Conservation (phyloP, 1,140 invertebrate genomes). For the Drosophila subpulchrella region DNA sequence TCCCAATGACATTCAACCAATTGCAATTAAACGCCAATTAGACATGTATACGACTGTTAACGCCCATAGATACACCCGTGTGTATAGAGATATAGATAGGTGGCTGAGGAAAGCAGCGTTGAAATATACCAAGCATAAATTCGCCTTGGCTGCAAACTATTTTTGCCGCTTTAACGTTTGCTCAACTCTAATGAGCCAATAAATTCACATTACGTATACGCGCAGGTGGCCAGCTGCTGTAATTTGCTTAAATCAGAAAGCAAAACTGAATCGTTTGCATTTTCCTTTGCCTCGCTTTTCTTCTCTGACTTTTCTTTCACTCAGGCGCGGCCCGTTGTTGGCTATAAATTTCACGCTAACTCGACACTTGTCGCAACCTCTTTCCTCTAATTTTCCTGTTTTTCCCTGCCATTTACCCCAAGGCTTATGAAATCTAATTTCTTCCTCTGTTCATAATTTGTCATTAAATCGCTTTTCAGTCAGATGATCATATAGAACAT, state of each 20-base stretch:
- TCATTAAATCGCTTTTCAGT: constrained; percentile 5
- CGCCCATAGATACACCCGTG: not conserved
- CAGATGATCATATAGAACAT: not conserved
- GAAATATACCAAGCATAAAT: constrained; percentile 35
- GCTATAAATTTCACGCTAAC: constrained; percentile 77
- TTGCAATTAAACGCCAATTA: constrained; percentile 72
- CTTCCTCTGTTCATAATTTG: constrained; percentile 11
- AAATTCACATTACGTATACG: constrained; percentile 81
- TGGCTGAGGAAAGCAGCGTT: constrained; percentile 1
- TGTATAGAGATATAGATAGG: constrained; percentile 9
- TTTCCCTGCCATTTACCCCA: constrained; percentile 5
- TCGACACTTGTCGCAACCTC: constrained; percentile 63
- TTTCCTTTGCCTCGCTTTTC: constrained; percentile 10
- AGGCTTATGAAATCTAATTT: constrained; percentile 28
- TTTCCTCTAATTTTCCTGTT: constrained; percentile 19
- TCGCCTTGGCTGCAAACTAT: constrained; percentile 30
- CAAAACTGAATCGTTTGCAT: constrained; percentile 40
- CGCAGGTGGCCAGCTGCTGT: constrained; percentile 71
- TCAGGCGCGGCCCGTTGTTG: constrained; percentile 24
- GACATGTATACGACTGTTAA: constrained; percentile 30
- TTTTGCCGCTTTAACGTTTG: constrained; percentile 60
- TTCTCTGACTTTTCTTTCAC: constrained; percentile 27
- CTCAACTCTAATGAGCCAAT: constrained; percentile 75
- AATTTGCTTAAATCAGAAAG: constrained; percentile 76
- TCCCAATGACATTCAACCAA: constrained; percentile 15